Conservation (phyloP, 2,113 vertebrate genomes). For the Columba livia region DNA sequence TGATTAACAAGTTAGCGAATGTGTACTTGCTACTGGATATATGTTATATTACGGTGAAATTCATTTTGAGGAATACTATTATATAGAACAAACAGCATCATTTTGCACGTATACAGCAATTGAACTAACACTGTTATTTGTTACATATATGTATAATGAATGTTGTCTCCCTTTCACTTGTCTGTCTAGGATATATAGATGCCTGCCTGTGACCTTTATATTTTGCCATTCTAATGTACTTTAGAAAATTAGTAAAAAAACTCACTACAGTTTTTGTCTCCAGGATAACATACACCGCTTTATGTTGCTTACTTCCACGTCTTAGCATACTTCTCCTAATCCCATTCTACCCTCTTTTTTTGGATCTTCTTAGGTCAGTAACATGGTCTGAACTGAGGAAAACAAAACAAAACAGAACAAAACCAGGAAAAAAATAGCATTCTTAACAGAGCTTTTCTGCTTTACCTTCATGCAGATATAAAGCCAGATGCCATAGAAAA, state of each 20-base stretch:
- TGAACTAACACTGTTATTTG: not conserved
- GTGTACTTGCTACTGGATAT: not conserved
- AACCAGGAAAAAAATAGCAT: not conserved
- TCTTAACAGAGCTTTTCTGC: not conserved
- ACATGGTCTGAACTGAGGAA: not conserved
- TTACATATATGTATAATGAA: not conserved
- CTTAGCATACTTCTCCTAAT: not conserved
- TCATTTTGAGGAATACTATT: not conserved
- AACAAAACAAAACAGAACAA: not conserved
- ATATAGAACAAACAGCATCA: not conserved
- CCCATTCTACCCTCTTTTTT: not conserved
- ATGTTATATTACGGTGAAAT: not conserved
- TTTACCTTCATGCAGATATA: not conserved
- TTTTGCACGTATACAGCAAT: not conserved
- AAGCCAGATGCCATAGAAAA: not conserved
- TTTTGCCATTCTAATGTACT: not conserved
- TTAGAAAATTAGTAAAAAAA: not conserved
- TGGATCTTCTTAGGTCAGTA: not conserved
- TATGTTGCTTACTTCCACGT: not conserved
- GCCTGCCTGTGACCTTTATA: not conserved
- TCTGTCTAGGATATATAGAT: not conserved
- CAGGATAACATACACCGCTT: not conserved
- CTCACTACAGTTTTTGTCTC: not conserved
- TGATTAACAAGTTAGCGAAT: not conserved
- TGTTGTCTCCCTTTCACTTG: not conserved